These are phyloP conservation scores for Eptatretus burgeri DNA, from an alignment of 2,113 vertebrate species.

Conservation along the genomic window DNA sequence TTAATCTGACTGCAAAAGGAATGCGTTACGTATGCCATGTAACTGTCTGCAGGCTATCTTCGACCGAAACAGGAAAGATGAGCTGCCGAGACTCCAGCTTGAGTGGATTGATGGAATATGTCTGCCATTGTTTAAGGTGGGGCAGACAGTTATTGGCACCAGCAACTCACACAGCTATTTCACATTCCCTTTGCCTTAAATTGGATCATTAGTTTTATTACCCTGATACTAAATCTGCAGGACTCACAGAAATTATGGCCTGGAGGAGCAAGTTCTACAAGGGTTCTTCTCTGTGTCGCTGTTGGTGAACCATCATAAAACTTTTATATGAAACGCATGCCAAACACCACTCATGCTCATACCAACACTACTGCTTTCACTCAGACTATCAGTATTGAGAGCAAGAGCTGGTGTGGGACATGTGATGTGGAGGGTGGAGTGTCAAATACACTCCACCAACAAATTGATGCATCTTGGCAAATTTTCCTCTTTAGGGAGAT, in stretches of 20 bases:
- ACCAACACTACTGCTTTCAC: no score
- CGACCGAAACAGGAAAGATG: slow-evolving; percentile 92
- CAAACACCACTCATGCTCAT: no score
- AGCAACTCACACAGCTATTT: not conserved
- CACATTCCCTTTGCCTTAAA: not conserved
- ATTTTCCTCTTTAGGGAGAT: no score
- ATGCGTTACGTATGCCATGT: slow-evolving; percentile 14
- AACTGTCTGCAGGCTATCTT: slow-evolving; percentile 57
- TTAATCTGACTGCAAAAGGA: slow-evolving; percentile 13
- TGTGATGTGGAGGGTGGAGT: no score
- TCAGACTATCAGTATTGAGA: no score
- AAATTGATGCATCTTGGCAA: no score
- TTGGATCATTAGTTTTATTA: not conserved
- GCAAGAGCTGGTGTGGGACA: no score
- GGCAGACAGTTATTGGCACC: not conserved
- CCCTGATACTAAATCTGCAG: not conserved
- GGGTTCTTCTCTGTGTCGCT: not conserved
- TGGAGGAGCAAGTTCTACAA: no score
- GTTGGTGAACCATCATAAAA: not conserved
- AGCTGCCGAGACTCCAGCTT: slow-evolving; percentile 63
- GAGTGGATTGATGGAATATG: slow-evolving; percentile 98
- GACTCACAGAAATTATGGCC: not conserved
- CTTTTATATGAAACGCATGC: not conserved
- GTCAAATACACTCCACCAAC: no score
- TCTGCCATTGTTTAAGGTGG: slow-evolving; percentile 69